These are phyloP conservation scores for Carabus problematicus DNA, from an alignment of 2,888 invertebrate species.

Conservation along the genomic window DNA sequence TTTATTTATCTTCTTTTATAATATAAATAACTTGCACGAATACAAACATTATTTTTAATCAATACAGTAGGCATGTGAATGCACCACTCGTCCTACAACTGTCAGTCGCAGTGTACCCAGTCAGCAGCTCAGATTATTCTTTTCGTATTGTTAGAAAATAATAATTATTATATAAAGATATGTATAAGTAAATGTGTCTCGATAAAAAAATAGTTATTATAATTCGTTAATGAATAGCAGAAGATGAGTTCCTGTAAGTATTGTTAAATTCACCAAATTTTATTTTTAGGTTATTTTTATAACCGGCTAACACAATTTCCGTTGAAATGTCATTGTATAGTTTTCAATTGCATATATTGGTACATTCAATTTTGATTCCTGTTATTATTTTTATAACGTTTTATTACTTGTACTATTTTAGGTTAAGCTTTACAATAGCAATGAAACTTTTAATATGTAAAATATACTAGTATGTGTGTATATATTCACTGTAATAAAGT, in stretches of 20 bases:
- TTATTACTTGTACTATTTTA: background rate
- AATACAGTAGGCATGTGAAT: conserved; percentile 39
- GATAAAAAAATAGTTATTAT: background rate
- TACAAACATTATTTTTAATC: conserved; percentile 29
- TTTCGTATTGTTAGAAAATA: conserved; percentile 21
- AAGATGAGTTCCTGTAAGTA: conserved; percentile 42
- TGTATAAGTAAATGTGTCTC: background rate
- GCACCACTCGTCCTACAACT: conserved; percentile 1
- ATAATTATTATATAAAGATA: conserved; percentile 21
- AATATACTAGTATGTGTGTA: background rate
- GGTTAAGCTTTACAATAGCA: background rate
- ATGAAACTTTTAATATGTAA: background rate
- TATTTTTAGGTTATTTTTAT: conserved; percentile 38
- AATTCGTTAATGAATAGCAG: conserved; percentile 4
- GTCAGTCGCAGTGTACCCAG: conserved; percentile 32
- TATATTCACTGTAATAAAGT: background rate
- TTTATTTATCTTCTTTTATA: background rate
- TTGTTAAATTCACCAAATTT: conserved; percentile 4
- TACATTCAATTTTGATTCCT: background rate
- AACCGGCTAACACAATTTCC: background rate
- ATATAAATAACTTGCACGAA: conserved; percentile 14
- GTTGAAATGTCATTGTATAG: too few relatives aligned
- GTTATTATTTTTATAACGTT: background rate
- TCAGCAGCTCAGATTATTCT: conserved; percentile 27
- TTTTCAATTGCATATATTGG: background rate